Base-by-base conservation (phyloP, 2,888 invertebrate species). In the Physocephala rufipes region DNA sequence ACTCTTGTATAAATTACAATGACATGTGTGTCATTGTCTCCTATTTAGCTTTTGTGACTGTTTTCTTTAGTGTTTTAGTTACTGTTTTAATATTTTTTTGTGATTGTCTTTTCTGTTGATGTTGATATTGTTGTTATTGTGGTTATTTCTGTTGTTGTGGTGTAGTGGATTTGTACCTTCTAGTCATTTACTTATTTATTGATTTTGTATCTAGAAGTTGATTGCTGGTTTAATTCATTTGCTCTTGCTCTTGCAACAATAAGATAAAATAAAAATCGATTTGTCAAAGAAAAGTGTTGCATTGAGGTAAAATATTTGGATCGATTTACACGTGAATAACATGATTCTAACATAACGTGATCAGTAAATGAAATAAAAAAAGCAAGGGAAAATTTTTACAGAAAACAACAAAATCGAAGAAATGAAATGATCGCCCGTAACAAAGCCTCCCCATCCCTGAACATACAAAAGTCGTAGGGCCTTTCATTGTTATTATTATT, bases 291-390 rank as follows among this genome's bases (percentile, higher is more conserved):
- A 61, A 62, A 61, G 30, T 30, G 61, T 69, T 69, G 67, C 78
- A 80, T 80, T 81, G 79, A 80, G 80, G 78, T 79, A 77, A 78
- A 78, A 81, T 78, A 81, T 84, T 82, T 81, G 81, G 81, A 81
- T 83, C 79, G 78, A 76, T 81, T 83, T 83, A 81, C 84, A 82
- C 78, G 78, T 73, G 76, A 77, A 77, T 77, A 82, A 82, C 83
- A 82, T 81, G 82, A 82, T 82, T 79, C 77, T n/a, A n/a, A n/a
- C n/a, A 78, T 73, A 78, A 80, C 81, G 81, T 78, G 81, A 74
- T 65, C 30, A 67, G 21, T 21, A 53, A 21, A 19, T 21, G 12
- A 53, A 36, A 36, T 7, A 36, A 36, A 36, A 36, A 36, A 36
- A 36, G 9, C 36, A 36, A 36, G 9, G 5, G 9, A 36, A 36